Percentiles rank a stretch among this genome's conserved stretches.
Conservation (phyloP, 2,797 vertebrate genomes). For the Labeo calbasu region DNA sequence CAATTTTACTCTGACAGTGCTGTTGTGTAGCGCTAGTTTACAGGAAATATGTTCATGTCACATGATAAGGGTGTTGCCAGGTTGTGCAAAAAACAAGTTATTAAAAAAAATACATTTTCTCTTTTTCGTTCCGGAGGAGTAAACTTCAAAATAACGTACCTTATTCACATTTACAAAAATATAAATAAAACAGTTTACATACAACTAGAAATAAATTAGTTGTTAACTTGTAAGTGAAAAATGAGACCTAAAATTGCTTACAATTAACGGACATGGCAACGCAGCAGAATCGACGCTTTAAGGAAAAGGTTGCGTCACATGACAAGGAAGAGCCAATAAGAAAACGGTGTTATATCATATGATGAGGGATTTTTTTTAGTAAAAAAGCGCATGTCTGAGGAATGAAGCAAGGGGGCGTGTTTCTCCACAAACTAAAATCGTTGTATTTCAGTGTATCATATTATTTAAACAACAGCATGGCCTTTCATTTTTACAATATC, state of each 20-base stretch:
- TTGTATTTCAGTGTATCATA: not conserved
- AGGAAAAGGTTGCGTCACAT: not conserved
- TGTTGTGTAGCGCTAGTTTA: not conserved
- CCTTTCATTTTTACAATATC: not conserved
- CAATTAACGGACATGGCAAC: not conserved
- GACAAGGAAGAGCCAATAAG: not conserved
- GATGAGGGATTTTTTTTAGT: not conserved
- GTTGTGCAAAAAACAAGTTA: not conserved
- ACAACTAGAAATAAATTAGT: not conserved
- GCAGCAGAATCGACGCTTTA: accelerated
- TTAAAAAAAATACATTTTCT: no score
- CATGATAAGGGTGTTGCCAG: conserved; percentile 12
- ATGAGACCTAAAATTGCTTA: no score
- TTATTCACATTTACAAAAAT: not conserved
- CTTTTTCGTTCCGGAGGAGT: no score
- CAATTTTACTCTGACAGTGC: conserved; percentile 9
- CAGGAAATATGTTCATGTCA: conserved; percentile 22
- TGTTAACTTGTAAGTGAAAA: not conserved
- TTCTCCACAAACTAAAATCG: not conserved
- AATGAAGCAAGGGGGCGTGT: not conserved
- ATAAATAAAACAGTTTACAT: not conserved
- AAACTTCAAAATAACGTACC: not conserved
- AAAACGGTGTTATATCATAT: not conserved
- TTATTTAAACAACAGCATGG: not conserved
- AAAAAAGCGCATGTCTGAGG: not conserved